phyloP scores from a whole-genome alignment of 2,113 vertebrate species.

The Syngnathus floridae region DNA sequence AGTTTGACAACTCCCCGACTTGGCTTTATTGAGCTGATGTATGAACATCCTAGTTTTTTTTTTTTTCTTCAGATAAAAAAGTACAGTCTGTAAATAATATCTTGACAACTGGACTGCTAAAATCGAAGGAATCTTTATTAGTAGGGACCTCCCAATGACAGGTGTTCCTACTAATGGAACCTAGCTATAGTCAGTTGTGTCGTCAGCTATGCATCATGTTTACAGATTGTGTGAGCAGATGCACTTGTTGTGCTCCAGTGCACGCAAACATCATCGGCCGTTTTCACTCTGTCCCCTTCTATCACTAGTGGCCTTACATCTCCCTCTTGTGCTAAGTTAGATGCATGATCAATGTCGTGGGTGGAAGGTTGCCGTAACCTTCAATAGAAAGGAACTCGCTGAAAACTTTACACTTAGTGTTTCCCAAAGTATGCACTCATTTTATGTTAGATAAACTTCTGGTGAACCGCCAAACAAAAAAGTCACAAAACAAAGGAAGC shows the following conservation, averaged over 20 bases:
- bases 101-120: neutral
- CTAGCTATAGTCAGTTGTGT: neutral
- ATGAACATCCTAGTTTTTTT: neutral
- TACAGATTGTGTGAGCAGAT: neutral
- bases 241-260: slow-evolving; percentile 25
- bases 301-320: slow-evolving; percentile 47
- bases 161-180: neutral
- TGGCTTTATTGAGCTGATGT: neutral
- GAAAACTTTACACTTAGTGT: neutral
- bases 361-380: slow-evolving; percentile 25
- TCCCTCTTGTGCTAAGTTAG: slow-evolving; percentile 59
- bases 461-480: neutral
- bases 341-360: slow-evolving; percentile 8
- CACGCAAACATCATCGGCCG: slow-evolving; percentile 12
- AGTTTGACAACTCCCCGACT: too few relatives aligned
- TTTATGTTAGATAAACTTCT: too few relatives aligned
- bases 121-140: neutral
- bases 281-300: slow-evolving; percentile 32
- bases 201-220: neutral
- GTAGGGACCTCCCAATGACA: neutral
- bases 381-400: neutral
- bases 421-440: too few relatives aligned
- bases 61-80: neutral
- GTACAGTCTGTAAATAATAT: neutral
- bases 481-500: neutral